A percentile compares a stretch with the other conserved stretches of the same genome.
Evolutionary conservation across 2,797 vertebrate genomes (phyloP).

Genomic region (Cyclura pinguis): DNA sequence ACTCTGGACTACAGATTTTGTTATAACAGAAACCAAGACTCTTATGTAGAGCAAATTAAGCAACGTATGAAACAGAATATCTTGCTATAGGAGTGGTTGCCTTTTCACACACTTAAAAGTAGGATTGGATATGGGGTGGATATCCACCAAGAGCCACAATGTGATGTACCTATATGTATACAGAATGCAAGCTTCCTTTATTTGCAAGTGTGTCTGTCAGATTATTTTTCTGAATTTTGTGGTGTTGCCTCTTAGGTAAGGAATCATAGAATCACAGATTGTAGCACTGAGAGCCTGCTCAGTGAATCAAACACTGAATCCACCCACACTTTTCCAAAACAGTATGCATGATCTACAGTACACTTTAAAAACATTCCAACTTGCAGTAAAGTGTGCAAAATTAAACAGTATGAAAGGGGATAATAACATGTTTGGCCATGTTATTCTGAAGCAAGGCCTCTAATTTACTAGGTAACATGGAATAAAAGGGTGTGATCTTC

Average conservation of each 20-base stretch:
- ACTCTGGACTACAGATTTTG: not conserved
- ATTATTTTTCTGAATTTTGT: not conserved
- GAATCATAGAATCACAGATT: not conserved
- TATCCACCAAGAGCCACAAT: not conserved
- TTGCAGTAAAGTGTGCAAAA: not conserved
- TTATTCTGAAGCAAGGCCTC: not conserved
- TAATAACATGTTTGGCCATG: not conserved
- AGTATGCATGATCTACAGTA: not conserved
- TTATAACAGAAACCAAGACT: not conserved
- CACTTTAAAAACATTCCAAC: not conserved
- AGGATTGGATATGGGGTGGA: no score
- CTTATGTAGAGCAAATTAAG: not conserved
- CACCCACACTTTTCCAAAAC: not conserved
- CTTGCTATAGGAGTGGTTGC: not conserved
- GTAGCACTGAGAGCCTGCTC: not conserved
- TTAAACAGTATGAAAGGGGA: not conserved
- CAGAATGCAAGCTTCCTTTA: not conserved
- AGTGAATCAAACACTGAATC: not conserved
- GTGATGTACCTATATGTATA: not conserved
- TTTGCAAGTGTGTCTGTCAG: not conserved
- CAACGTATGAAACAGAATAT: not conserved
- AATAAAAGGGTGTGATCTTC: not conserved
- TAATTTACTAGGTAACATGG: not conserved
- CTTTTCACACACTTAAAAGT: not conserved
- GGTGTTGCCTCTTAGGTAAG: not conserved